Evolutionary conservation across 1,140 invertebrate species (phyloP).

Genomic region (Drosophila truncata): DNA sequence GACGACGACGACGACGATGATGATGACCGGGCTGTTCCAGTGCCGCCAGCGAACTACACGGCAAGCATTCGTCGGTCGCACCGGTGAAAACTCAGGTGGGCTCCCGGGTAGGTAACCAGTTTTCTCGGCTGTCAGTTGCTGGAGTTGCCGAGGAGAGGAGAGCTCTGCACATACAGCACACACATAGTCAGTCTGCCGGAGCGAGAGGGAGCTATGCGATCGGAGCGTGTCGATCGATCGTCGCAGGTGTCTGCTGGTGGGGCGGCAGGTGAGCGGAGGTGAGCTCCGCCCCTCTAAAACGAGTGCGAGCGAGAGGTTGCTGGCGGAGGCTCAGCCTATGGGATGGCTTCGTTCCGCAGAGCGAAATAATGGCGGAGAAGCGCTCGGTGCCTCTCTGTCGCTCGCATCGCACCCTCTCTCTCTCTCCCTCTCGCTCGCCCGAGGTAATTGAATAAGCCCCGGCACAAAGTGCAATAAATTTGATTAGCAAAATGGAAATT

Average conservation of each 20-base stretch:
- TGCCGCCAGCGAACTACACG: conserved; percentile 77
- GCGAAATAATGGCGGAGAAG: conserved; percentile 70
- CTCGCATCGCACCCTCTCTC: conserved; percentile 14
- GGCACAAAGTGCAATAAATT: conserved; percentile 85
- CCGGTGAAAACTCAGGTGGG: conserved; percentile 77
- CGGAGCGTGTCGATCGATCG: conserved; percentile 59
- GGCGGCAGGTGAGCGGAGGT: conserved; percentile 62
- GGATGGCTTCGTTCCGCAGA: conserved; percentile 30
- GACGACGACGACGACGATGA: conserved; percentile 57
- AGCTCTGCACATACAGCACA: not conserved
- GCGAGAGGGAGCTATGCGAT: conserved; percentile 69
- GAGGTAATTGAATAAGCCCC: conserved; percentile 82
- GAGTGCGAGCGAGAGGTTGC: conserved; percentile 35
- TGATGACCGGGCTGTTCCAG: conserved; percentile 74
- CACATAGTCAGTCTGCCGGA: conserved; percentile 31
- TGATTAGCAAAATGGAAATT: conserved; percentile 85
- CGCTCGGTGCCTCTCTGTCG: conserved; percentile 9
- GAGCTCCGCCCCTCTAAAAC: conserved; percentile 57
- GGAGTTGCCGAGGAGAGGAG: conserved; percentile 15
- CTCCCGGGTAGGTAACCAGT: conserved; percentile 49
- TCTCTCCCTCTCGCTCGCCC: conserved; percentile 7
- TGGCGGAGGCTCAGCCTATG: conserved; percentile 41
- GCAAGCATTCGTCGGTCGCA: conserved; percentile 49
- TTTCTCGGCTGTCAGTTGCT: conserved; percentile 17
- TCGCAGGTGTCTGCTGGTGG: conserved; percentile 60